phyloP scores from a whole-genome alignment of 1,140 invertebrate genomes.

The Drosophila insularis region DNA sequence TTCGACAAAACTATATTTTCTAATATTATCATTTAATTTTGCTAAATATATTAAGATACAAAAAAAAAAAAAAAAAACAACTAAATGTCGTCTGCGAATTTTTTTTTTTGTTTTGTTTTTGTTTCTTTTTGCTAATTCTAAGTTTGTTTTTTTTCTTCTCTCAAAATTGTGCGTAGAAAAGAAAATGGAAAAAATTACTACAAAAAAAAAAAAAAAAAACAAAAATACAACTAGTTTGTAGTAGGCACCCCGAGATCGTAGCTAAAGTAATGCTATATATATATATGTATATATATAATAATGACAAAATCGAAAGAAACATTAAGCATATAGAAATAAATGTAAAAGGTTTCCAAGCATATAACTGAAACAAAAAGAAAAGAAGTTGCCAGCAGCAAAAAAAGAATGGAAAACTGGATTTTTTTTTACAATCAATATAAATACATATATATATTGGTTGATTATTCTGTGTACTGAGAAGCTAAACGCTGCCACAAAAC shows the following conservation, averaged over 20 bases:
- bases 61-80: not conserved
- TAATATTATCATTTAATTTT: not conserved
- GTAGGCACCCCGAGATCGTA: constrained; percentile 19
- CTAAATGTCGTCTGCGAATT: not conserved
- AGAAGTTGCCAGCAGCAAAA: not conserved
- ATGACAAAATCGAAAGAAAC: constrained; percentile 39
- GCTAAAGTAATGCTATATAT: constrained; percentile 30
- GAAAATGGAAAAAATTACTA: not conserved
- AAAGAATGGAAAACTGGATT: not conserved
- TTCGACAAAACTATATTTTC: constrained; percentile 9
- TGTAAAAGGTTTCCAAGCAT: constrained; percentile 62
- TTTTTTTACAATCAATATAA: constrained; percentile 21
- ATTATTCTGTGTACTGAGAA: constrained; percentile 64
- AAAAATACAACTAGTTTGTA: constrained; percentile 20
- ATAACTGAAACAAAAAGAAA: constrained; percentile 5
- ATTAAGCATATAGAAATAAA: constrained; percentile 48
- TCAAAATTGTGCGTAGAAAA: not conserved
- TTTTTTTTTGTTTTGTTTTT: not conserved
- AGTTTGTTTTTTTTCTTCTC: not conserved
- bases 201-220: not conserved
- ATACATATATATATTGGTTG: constrained; percentile 12
- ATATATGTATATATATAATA: constrained; percentile 24
- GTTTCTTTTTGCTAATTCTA: not conserved
- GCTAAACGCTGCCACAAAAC: constrained; percentile 74
- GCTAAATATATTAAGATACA: not conserved